Evolutionary conservation across 2,113 vertebrate species (phyloP).

Genomic region (Mungos mungo): DNA sequence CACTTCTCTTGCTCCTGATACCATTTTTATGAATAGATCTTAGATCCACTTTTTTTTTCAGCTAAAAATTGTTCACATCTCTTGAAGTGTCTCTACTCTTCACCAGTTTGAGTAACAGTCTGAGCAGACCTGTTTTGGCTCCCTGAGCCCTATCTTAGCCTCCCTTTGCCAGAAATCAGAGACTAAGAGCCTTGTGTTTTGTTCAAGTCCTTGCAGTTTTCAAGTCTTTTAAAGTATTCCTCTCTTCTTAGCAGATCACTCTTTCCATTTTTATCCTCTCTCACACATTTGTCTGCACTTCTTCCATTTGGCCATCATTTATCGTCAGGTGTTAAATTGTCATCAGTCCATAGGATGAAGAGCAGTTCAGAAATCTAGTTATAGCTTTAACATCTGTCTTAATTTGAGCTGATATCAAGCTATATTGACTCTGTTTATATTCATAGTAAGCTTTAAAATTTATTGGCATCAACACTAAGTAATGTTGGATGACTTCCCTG

Average conservation of each 20-base stretch:
- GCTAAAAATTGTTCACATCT: background rate
- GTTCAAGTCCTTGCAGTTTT: background rate
- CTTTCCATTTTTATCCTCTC: background rate
- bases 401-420: background rate
- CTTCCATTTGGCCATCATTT: background rate
- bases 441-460: slow-evolving; percentile 4
- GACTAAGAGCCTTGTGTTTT: background rate
- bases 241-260: background rate
- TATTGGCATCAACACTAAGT: background rate
- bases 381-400: background rate
- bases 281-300: background rate
- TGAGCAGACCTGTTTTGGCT: background rate
- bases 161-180: background rate
- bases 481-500: background rate
- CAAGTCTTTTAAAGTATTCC: background rate
- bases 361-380: background rate
- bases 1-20: background rate
- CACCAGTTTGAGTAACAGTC: background rate
- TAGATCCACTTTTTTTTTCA: background rate
- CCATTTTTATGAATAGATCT: background rate
- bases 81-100: background rate
- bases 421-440: background rate
- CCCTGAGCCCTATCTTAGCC: background rate
- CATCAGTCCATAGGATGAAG: background rate
- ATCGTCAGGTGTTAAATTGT: background rate